These are phyloP conservation scores for Salarias fasciatus DNA, from an alignment of 2,797 vertebrate species.

Conservation along the genomic window DNA sequence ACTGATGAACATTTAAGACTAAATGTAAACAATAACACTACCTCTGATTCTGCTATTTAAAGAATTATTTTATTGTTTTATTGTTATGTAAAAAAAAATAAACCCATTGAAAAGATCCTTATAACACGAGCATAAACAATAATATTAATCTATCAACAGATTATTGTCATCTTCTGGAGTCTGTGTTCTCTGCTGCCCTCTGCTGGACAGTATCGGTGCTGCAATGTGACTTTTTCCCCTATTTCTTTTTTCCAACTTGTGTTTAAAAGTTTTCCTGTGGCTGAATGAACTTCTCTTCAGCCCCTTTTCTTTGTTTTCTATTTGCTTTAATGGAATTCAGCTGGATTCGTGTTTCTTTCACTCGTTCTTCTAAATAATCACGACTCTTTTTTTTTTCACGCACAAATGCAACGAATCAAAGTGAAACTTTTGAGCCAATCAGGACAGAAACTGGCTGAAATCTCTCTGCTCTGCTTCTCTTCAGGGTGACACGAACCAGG, in stretches of 20 bases:
- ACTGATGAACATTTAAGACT: too few relatives aligned
- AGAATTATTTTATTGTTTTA: too few relatives aligned
- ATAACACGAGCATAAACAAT: too few relatives aligned
- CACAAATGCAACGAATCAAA: background rate
- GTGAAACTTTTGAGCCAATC: too few relatives aligned
- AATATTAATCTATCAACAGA: too few relatives aligned
- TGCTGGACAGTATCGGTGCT: slow-evolving; percentile 2
- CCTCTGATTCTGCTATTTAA: too few relatives aligned
- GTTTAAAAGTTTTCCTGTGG: background rate
- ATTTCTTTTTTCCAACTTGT: too few relatives aligned
- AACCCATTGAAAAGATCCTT: too few relatives aligned
- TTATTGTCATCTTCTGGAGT: too few relatives aligned
- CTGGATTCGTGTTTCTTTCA: background rate
- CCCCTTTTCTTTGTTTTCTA: background rate
- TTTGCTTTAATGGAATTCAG: slow-evolving; percentile 13
- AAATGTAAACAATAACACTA: too few relatives aligned
- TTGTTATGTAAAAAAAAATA: too few relatives aligned
- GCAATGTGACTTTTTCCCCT: background rate
- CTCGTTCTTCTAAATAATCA: background rate
- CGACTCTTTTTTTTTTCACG: background rate
- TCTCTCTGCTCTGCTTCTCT: background rate
- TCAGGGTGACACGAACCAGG: slow-evolving; percentile 35
- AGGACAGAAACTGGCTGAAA: background rate
- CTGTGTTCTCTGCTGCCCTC: slow-evolving; percentile 49
- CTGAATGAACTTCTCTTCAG: background rate